These are phyloP conservation scores for Drosophila kuntzei DNA, from an alignment of 2,888 invertebrate species.

Conservation along the genomic window DNA sequence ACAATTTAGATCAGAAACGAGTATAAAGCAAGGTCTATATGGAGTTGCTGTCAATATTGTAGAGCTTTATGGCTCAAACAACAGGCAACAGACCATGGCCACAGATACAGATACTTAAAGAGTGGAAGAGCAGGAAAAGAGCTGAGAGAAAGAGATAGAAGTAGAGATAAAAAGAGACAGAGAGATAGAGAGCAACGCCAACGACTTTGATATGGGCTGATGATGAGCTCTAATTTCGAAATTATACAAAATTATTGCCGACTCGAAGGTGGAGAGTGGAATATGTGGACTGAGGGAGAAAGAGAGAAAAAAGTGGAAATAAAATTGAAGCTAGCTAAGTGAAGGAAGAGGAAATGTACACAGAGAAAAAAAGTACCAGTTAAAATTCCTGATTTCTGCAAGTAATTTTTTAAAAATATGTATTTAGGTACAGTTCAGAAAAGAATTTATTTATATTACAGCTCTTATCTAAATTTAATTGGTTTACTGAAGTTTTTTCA, in stretches of 20 bases:
- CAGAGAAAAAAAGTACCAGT: neutral
- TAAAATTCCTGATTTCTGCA: neutral
- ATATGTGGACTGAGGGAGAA: neutral
- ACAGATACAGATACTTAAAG: conserved; percentile 2
- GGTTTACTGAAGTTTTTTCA: too few relatives aligned
- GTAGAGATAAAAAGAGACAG: neutral
- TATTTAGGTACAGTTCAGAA: too few relatives aligned
- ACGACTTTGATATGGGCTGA: conserved; percentile 63
- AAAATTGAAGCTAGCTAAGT: conserved; percentile 12
- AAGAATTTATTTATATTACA: too few relatives aligned
- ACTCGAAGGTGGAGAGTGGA: neutral
- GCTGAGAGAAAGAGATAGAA: neutral
- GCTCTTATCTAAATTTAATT: too few relatives aligned
- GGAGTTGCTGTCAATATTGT: conserved; percentile 17
- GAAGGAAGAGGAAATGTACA: neutral
- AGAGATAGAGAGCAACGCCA: conserved; percentile 25
- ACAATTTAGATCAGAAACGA: conserved; percentile 13
- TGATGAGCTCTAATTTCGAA: conserved; percentile 80
- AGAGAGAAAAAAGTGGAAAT: neutral
- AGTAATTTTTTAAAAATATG: neutral
- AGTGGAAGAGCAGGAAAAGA: neutral
- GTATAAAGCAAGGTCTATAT: neutral
- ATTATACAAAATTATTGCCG: conserved; percentile 76
- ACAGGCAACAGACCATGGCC: conserved; percentile 47
- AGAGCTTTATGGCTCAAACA: conserved; percentile 32